phyloP scores from a whole-genome alignment of 2,113 vertebrate species.

The Gnathonemus longibarbis region DNA sequence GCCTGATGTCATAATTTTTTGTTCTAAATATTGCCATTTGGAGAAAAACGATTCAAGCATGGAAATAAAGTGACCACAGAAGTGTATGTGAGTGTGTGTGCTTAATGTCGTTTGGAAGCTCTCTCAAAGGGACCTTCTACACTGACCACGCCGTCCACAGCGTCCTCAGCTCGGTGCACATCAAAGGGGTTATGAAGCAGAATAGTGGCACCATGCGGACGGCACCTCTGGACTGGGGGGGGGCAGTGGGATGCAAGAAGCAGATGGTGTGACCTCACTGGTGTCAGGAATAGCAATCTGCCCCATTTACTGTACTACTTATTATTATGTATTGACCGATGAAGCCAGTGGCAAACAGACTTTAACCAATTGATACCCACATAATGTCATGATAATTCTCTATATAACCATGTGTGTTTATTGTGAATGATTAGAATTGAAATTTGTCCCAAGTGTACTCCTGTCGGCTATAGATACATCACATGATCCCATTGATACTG shows the following conservation, averaged over 20 bases:
- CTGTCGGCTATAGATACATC: not conserved
- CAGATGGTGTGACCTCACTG: not conserved
- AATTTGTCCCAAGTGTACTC: not conserved
- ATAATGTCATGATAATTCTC: not conserved
- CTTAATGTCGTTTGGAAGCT: not conserved
- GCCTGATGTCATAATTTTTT: not conserved
- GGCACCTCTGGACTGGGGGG: not conserved
- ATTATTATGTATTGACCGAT: not conserved
- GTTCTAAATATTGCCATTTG: not conserved
- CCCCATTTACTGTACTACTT: not conserved
- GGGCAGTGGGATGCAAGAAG: not conserved
- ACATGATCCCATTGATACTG: not conserved
- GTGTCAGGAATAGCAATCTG: not conserved
- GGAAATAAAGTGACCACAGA: not conserved
- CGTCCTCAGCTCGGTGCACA: not conserved
- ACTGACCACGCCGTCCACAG: not conserved
- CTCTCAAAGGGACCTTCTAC: too few species aligned
- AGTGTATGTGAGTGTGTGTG: not conserved
- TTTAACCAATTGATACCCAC: not conserved
- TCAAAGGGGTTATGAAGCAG: not conserved
- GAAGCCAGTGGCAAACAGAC: not conserved
- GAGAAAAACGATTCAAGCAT: not conserved
- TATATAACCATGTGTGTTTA: not conserved
- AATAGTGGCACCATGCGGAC: not conserved
- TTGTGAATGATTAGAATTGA: not conserved